Base-by-base conservation (phyloP, 2,113 vertebrate species). In the Enhydra lutris region DNA sequence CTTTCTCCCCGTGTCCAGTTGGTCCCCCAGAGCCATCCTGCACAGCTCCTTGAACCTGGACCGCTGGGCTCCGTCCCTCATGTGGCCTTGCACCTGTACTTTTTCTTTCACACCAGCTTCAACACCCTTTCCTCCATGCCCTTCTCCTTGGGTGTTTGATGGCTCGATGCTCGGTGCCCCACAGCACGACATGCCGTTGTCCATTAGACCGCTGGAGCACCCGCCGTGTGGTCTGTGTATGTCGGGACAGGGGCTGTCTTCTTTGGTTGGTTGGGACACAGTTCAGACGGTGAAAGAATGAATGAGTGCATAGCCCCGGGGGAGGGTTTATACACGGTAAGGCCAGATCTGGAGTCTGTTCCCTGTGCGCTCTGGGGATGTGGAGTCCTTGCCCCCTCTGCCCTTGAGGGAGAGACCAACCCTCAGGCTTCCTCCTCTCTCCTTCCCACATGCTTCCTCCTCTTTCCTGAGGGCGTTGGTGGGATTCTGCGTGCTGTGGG, bases 111-210 rank as follows among this genome's bases (percentile, higher is more conserved):
- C 29, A 45, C 4, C 42, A 78, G 59, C n/a, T 74, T 76, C 12
- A n/a, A 34, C 34, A 63, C n/a, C 14, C 0, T 47, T 65, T 63
- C 84, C 59, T 78, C 12, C 8, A 4, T 3, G 15, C 52, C 11
- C 7, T 39, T 81, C 3, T 47, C 21, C 29, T 57, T 10, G 14
- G 59, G 31, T 52, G 13, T 23, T 23, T 36, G 29, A 18, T 2
- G 29, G 12, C 84, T 59, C 34, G 0, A 0, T 63, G 45, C 45
- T 59, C 34, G n/a, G 87, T 7, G 21, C 7, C 52, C 74, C 15
- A 3, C 8, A 0, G 1, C 3, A 6, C 4, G 36, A 21, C 21
- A 39, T 31, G 18, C n/a, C 12, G 69, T 13, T 31, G n/a, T 45
- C 45, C 18, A 6, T 55, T 18, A 17, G 52, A 39, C 17, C 11